phyloP scores from a whole-genome alignment of 2,888 invertebrate species.

The Erebia epiphron region DNA sequence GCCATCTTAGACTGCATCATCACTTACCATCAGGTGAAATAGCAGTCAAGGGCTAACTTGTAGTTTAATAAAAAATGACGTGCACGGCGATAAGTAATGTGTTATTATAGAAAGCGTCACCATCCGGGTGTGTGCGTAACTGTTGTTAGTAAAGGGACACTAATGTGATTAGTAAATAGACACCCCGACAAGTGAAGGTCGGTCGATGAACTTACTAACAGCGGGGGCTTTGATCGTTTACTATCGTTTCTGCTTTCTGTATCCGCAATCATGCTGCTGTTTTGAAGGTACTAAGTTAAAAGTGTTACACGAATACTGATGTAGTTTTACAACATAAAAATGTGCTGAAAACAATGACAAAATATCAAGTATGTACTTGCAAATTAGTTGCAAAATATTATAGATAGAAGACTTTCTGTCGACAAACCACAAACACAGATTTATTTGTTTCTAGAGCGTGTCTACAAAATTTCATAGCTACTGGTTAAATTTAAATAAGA shows the following conservation, averaged over 20 bases:
- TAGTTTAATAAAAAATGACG: too few species aligned
- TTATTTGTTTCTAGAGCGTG: too few species aligned
- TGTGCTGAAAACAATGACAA: too few species aligned
- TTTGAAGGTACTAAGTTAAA: neutral
- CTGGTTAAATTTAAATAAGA: too few species aligned
- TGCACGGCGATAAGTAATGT: too few species aligned
- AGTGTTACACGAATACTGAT: neutral
- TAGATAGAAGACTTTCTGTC: too few species aligned
- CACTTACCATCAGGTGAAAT: too few species aligned
- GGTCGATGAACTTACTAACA: slow-evolving; percentile 56
- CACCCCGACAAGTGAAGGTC: slow-evolving; percentile 62
- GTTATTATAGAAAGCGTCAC: neutral
- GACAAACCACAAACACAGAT: too few species aligned
- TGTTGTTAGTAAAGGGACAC: slow-evolving; percentile 39
- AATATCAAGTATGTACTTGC: neutral
- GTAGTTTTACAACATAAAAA: neutral
- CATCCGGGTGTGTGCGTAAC: slow-evolving; percentile 40
- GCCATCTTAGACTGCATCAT: too few species aligned
- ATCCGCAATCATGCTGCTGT: neutral
- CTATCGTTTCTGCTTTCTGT: neutral
- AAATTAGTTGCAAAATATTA: neutral
- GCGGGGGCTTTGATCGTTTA: slow-evolving; percentile 42
- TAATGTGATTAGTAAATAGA: slow-evolving; percentile 49
- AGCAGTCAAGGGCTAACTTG: too few species aligned
- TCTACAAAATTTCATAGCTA: too few species aligned